Evolutionary conservation across 2,113 vertebrate genomes (phyloP).

Genomic region (Hypanus sabinus): DNA sequence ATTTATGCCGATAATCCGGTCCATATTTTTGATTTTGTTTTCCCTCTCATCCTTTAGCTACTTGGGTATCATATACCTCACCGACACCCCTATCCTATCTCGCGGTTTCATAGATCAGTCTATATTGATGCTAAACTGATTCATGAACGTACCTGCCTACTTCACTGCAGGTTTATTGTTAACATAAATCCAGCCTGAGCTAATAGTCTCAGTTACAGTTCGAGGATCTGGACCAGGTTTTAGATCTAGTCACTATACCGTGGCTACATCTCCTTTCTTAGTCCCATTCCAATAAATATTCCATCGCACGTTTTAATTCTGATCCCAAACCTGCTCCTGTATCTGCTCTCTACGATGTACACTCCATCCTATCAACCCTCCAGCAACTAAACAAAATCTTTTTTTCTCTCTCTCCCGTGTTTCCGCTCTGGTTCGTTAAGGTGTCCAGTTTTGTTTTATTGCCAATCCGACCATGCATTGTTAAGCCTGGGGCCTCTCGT

Average conservation of each 20-base stretch:
- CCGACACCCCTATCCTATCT: neutral
- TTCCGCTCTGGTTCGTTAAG: neutral
- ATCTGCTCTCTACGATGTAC: neutral
- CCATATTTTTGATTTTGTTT: neutral
- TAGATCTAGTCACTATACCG: neutral
- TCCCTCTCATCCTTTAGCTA: neutral
- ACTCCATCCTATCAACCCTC: neutral
- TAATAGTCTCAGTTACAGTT: neutral
- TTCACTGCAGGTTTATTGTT: neutral
- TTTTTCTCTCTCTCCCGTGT: too few relatives aligned
- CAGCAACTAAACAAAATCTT: neutral
- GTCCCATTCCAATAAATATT: neutral
- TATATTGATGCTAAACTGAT: neutral
- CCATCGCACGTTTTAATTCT: conserved; percentile 1
- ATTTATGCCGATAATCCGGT: neutral
- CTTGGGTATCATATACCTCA: neutral
- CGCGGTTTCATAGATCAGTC: too few relatives aligned
- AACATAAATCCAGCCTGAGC: neutral
- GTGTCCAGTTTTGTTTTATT: neutral
- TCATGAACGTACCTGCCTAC: neutral
- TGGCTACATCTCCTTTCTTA: neutral
- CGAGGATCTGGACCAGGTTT: neutral
- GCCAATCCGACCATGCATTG: neutral
- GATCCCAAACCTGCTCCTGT: neutral
- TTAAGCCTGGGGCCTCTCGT: neutral